Evolutionary conservation across 1,140 invertebrate genomes (phyloP).

Genomic region (Drosophila orena): DNA sequence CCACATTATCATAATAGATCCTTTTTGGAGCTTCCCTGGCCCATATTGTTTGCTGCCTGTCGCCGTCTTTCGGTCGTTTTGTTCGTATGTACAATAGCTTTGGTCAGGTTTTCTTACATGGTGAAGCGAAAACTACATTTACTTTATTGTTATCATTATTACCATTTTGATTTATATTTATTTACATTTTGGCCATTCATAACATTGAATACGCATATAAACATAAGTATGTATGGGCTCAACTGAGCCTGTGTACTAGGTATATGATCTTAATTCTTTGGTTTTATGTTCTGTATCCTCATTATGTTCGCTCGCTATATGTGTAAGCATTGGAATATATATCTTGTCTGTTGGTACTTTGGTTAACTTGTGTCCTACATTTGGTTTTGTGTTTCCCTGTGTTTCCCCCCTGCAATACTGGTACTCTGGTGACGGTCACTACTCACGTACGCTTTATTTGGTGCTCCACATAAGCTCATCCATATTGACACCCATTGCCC

Average conservation of each 20-base stretch:
- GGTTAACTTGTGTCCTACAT: constrained; percentile 46
- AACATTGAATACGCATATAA: constrained; percentile 19
- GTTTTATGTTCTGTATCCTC: constrained; percentile 42
- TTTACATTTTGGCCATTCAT: constrained; percentile 10
- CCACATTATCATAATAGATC: background rate
- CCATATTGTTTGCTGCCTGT: constrained; percentile 75
- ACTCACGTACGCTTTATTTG: constrained; percentile 63
- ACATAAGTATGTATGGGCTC: constrained; percentile 9
- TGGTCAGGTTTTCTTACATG: constrained; percentile 1
- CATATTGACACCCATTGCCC: constrained; percentile 29
- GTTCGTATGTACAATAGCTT: constrained; percentile 55
- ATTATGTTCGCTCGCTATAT: constrained; percentile 23
- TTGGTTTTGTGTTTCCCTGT: constrained; percentile 35
- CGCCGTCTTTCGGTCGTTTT: constrained; percentile 60
- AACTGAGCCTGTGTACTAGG: constrained; percentile 9
- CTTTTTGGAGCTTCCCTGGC: constrained; percentile 21
- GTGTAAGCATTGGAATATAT: constrained; percentile 14
- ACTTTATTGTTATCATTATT: background rate
- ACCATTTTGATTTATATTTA: constrained; percentile 3
- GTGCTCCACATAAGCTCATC: constrained; percentile 52
- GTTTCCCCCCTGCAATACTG: constrained; percentile 30
- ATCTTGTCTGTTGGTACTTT: constrained; percentile 36
- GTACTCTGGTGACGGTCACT: constrained; percentile 71
- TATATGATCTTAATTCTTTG: constrained; percentile 43
- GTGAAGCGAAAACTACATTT: constrained; percentile 27